These are phyloP conservation scores for Philopotamus ludificatus DNA, from an alignment of 1,140 invertebrate species.

Conservation along the genomic window DNA sequence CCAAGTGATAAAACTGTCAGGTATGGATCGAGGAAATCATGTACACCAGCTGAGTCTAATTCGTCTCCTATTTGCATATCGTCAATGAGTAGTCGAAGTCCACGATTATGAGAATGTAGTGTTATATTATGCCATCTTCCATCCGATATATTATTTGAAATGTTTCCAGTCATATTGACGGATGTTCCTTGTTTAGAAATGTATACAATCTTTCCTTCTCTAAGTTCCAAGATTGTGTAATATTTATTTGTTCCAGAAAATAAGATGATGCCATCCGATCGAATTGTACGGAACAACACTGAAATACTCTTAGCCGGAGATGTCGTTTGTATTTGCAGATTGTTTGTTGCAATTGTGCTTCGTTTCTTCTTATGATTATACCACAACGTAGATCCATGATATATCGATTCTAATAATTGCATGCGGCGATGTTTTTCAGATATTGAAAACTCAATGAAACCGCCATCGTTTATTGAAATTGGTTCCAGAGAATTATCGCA, in stretches of 20 bases:
- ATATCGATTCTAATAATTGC: constrained; percentile 77
- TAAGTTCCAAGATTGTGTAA: constrained; percentile 78
- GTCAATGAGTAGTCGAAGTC: constrained; percentile 71
- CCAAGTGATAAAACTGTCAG: constrained; percentile 76
- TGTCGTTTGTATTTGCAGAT: constrained; percentile 42
- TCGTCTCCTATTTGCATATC: constrained; percentile 74
- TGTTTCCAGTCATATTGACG: constrained; percentile 76
- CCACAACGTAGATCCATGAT: constrained; percentile 72
- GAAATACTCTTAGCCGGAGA: constrained; percentile 69
- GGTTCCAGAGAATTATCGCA: constrained; percentile 77
- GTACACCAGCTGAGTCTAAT: constrained; percentile 77
- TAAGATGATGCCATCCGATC: constrained; percentile 74
- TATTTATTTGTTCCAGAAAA: constrained; percentile 85
- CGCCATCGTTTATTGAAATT: constrained; percentile 73
- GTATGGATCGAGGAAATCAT: constrained; percentile 90
- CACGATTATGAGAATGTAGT: constrained; percentile 66
- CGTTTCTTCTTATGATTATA: constrained; percentile 51
- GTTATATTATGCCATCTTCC: constrained; percentile 86
- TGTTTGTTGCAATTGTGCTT: constrained; percentile 43
- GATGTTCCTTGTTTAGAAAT: constrained; percentile 71
- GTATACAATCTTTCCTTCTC: constrained; percentile 70
- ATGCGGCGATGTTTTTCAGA: constrained; percentile 82
- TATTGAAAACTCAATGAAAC: constrained; percentile 76
- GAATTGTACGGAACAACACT: constrained; percentile 79
- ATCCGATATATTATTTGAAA: constrained; percentile 64